These are phyloP conservation scores for Zonitis immaculata DNA, from an alignment of 2,888 invertebrate species.

Conservation along the genomic window DNA sequence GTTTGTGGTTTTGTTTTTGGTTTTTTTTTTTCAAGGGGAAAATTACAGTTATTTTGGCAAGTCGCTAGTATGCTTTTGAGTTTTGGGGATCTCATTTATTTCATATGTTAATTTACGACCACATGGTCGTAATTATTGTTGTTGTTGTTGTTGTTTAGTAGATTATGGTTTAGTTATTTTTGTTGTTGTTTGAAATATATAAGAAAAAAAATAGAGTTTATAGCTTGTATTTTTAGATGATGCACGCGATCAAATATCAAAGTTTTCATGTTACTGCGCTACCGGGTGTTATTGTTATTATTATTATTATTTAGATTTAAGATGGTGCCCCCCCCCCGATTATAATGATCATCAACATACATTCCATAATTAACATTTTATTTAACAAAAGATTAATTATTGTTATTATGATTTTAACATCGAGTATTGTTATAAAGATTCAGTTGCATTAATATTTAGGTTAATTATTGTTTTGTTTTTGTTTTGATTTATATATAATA, in stretches of 20 bases:
- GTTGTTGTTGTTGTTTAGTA: conserved; percentile 7
- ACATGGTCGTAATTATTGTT: conserved; percentile 4
- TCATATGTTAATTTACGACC: conserved; percentile 28
- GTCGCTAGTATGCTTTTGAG: no score
- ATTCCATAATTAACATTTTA: neutral
- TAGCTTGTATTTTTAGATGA: no score
- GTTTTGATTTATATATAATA: no score
- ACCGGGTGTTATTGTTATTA: conserved; percentile 30
- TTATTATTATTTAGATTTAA: no score
- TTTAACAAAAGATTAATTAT: neutral
- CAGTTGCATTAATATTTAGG: neutral
- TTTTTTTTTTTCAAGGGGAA: conserved; percentile 22
- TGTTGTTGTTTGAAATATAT: neutral
- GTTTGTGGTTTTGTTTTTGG: neutral
- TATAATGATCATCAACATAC: neutral
- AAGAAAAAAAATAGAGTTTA: no score
- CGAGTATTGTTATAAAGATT: neutral
- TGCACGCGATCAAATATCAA: conserved; percentile 32
- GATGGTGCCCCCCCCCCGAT: no score
- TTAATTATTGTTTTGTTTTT: no score
- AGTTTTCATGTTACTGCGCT: conserved; percentile 24
- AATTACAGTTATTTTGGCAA: conserved; percentile 32
- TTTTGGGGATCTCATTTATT: conserved; percentile 27
- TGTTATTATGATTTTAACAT: no score
- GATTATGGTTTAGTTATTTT: conserved; percentile 14